Evolutionary conservation across 1,140 invertebrate species (phyloP).

Genomic region (Stegodyphus mimosarum): DNA sequence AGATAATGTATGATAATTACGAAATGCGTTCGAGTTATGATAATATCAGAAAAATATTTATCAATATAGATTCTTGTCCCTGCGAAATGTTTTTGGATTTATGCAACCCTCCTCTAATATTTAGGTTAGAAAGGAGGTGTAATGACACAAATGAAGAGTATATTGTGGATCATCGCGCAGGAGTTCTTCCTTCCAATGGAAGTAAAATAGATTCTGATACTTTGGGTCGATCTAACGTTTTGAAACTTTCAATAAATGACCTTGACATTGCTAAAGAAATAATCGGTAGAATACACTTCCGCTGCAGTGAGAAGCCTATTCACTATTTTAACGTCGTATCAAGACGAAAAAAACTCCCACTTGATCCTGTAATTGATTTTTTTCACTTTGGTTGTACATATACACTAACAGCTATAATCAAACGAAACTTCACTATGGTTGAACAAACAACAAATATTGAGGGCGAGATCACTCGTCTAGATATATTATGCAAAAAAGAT

Average conservation of each 20-base stretch:
- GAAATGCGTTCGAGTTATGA: neutral
- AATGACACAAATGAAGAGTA: neutral
- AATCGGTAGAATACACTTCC: neutral
- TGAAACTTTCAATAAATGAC: neutral
- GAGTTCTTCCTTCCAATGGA: neutral
- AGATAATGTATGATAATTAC: neutral
- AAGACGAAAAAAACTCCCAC: neutral
- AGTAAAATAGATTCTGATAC: neutral
- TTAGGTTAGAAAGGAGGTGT: neutral
- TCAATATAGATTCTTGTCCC: neutral
- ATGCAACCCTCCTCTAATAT: neutral
- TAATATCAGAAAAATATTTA: slow-evolving; percentile 1
- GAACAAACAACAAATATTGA: neutral
- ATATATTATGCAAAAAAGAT: neutral
- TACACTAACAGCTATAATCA: neutral
- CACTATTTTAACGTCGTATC: neutral
- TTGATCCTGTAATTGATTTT: neutral
- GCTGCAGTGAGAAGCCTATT: neutral
- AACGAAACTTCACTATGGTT: neutral
- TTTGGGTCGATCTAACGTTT: slow-evolving; percentile 6
- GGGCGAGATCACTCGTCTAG: neutral
- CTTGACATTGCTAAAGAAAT: neutral
- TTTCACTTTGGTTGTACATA: slow-evolving; percentile 10
- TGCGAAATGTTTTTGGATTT: slow-evolving; percentile 13
- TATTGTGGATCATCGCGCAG: neutral